Percentiles rank a stretch among this genome's conserved stretches.
Conservation (phyloP, 2,888 invertebrate genomes). For the Tetrapedia diversipes region DNA sequence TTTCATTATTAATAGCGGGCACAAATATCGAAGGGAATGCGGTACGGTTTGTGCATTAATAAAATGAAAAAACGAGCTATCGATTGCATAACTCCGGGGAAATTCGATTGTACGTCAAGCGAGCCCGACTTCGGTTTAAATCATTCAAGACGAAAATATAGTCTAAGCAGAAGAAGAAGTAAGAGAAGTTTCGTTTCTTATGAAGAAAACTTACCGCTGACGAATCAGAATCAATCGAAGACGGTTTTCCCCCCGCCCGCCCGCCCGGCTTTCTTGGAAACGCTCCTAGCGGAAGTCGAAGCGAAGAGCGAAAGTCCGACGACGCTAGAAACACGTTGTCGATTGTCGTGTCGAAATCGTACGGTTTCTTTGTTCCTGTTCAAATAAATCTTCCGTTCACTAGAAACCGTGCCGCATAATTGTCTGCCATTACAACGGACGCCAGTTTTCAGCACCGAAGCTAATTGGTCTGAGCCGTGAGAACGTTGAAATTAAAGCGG, state of each 20-base stretch:
- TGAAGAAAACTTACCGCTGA: conserved; percentile 33
- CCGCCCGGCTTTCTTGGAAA: too few relatives aligned
- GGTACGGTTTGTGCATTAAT: neutral
- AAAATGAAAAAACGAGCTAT: neutral
- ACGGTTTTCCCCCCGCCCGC: neutral
- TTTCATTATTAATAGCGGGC: neutral
- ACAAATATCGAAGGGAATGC: neutral
- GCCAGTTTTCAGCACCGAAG: neutral
- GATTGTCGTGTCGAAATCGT: conserved; percentile 21
- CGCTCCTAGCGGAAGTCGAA: neutral
- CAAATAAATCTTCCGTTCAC: conserved; percentile 6
- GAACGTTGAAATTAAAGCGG: neutral
- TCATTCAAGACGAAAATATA: conserved; percentile 4
- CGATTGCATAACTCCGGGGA: conserved; percentile 4
- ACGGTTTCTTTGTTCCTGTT: neutral
- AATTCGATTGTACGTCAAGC: conserved; percentile 16
- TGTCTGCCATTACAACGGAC: neutral
- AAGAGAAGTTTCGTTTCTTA: neutral
- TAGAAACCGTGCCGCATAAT: neutral
- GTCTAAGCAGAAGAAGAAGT: neutral
- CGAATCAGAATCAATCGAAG: conserved; percentile 3
- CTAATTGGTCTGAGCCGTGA: neutral
- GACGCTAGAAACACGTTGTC: too few relatives aligned
- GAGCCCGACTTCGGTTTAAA: conserved; percentile 8
- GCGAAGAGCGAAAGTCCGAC: neutral